Conservation (phyloP, 2,113 vertebrate genomes). For the Excalfactoria chinensis region DNA sequence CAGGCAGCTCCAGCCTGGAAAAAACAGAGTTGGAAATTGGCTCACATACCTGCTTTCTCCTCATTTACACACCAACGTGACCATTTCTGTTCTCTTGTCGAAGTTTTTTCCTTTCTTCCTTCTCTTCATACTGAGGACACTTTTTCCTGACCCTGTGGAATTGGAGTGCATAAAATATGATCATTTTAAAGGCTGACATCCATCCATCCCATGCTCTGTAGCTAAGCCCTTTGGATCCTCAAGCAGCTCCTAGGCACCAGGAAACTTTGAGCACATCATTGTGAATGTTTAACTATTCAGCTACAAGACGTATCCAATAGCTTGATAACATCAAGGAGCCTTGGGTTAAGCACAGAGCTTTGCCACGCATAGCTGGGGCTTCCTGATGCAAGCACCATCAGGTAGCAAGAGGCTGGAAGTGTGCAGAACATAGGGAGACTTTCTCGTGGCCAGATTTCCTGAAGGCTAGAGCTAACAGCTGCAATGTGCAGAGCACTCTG, state of each 20-base stretch:
- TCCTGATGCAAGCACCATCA: neutral
- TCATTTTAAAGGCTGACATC: neutral
- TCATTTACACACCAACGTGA: conserved; percentile 65
- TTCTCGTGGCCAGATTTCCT: neutral
- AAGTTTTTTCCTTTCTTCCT: conserved; percentile 81
- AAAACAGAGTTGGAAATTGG: neutral
- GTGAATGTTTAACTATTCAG: neutral
- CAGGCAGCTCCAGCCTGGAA: neutral
- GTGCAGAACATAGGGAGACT: neutral
- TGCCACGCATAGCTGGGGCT: neutral
- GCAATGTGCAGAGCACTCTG: neutral
- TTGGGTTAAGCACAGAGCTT: rapidly evolving
- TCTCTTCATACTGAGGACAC: conserved; percentile 72
- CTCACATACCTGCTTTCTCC: conserved; percentile 56
- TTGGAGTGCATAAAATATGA: neutral
- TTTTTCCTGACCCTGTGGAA: conserved; percentile 76
- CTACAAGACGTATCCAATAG: neutral
- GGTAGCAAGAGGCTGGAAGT: neutral
- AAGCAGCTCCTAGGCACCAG: neutral
- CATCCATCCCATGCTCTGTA: neutral
- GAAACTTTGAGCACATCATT: neutral
- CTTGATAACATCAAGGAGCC: neutral
- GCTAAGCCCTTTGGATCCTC: neutral
- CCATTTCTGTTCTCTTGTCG: conserved; percentile 76
- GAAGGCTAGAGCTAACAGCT: neutral